Conservation (phyloP, 2,113 vertebrate genomes). For the Triplophysa rosa region DNA sequence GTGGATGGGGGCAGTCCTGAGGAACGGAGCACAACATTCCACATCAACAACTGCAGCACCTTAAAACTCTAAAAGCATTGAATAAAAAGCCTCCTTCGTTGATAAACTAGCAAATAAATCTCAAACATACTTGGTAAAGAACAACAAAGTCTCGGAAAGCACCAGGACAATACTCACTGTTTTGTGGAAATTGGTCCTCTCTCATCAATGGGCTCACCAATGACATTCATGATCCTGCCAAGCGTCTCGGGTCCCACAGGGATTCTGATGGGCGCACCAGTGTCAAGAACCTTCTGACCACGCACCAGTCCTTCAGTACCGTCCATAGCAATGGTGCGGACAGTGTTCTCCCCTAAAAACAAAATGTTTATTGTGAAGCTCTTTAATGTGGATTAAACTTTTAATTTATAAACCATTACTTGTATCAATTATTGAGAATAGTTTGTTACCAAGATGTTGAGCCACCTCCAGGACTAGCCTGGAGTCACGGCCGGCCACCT, state of each 20-base stretch:
- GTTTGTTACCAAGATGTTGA: constrained; percentile 88
- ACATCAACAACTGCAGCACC: neutral
- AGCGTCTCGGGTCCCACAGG: constrained; percentile 95
- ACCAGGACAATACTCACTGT: constrained; percentile 77
- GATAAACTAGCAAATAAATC: too few relatives aligned
- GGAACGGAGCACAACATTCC: neutral
- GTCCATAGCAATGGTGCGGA: constrained; percentile 98
- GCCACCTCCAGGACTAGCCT: constrained; percentile 96
- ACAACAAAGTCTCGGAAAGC: too few relatives aligned
- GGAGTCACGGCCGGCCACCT: constrained; percentile 86
- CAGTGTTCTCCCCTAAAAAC: constrained; percentile 88
- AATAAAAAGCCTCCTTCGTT: too few relatives aligned
- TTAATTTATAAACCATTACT: neutral
- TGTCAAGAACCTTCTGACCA: constrained; percentile 94
- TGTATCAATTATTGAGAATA: neutral
- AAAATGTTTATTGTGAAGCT: neutral
- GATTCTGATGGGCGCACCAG: constrained; percentile 93
- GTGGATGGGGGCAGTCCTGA: constrained; percentile 92
- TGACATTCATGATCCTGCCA: constrained; percentile 98
- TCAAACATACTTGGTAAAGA: too few relatives aligned
- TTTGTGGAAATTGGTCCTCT: constrained; percentile 94
- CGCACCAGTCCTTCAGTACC: constrained; percentile 95
- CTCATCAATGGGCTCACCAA: constrained; percentile 96
- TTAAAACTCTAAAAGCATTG: neutral
- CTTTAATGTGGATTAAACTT: too few relatives aligned